Percentiles rank a stretch among this genome's conserved stretches.
phyloP scores from a whole-genome alignment of 2,888 invertebrate species.

The Tachina grossa region DNA sequence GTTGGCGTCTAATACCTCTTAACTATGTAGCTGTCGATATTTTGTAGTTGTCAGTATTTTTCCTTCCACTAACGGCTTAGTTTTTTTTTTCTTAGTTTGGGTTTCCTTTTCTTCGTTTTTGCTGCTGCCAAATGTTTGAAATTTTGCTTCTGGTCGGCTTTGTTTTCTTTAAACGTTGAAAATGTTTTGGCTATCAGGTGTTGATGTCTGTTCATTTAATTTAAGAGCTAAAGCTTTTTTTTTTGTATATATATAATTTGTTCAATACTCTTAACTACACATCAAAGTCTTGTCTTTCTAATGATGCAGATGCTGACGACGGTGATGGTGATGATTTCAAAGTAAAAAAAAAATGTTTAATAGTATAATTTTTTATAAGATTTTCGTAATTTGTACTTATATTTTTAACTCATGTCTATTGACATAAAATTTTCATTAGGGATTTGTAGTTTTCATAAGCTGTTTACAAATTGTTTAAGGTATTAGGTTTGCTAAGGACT shows the following conservation, averaged over 20 bases:
- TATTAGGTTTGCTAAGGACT: conserved; percentile 10
- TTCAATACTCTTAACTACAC: conserved; percentile 47
- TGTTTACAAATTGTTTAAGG: conserved; percentile 41
- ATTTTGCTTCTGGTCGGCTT: conserved; percentile 66
- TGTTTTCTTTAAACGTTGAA: conserved; percentile 58
- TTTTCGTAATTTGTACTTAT: conserved; percentile 2
- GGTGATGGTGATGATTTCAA: conserved; percentile 50
- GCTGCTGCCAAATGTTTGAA: conserved; percentile 43
- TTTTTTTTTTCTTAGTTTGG: conserved; percentile 36
- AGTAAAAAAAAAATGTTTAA: conserved; percentile 26
- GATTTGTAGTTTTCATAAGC: conserved; percentile 14
- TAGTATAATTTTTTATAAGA: neutral
- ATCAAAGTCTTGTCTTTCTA: conserved; percentile 52
- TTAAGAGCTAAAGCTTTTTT: conserved; percentile 18
- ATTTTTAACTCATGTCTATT: conserved; percentile 1
- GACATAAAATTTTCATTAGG: conserved; percentile 33
- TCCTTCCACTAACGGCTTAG: conserved; percentile 38
- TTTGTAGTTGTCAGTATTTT: conserved; percentile 31
- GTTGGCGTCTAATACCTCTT: conserved; percentile 68
- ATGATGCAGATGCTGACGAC: conserved; percentile 27
- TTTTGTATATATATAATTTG: neutral
- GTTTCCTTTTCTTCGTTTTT: conserved; percentile 3
- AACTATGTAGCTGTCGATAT: conserved; percentile 55
- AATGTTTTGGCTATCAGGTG: conserved; percentile 80
- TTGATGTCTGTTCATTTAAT: conserved; percentile 79